Evolutionary conservation across 2,888 invertebrate species (phyloP), one percentile per base, ranked within the genome.

Genomic region (Siphlonurus alternatus): DNA sequence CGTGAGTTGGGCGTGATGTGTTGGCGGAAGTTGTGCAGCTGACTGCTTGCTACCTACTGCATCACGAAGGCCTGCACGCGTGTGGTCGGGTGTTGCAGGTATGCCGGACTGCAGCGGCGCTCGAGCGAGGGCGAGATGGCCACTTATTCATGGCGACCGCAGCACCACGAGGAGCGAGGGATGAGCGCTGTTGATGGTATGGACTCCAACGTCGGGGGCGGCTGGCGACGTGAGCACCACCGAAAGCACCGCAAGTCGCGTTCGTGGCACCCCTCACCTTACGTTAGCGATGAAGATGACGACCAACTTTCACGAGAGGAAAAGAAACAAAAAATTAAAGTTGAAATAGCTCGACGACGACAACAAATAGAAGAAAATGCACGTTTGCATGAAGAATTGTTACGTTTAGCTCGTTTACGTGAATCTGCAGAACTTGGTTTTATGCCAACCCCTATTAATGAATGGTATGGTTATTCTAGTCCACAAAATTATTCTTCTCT

Each of bases 271-370:
- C 78, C 79, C 10, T 79, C 79, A 5, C 78, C 78, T 5, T 78
- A 77, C 67, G 77, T 75, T 62, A 76, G 76, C 63, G 76, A 76
- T 65, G 76, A 74, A 59, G 77, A 77, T 62, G 80, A 81, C 65
- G 81, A 82, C 67, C 73, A 76, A 61, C 70, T 79, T 67, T 76
- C 75, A 22, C 72, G 81, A 56, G 83, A 84, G 69, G 79, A 80
- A 69, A 80, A 81, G 70, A 80, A 81, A 71, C 76, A 78, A 53
- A 76, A 80, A 68, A 78, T 84, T 65, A 81, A 81, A 68, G 79
- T 79, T 59, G 84, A 84, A 71, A 82, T 85, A 66, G 81, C 81
- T 15, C 74, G 80, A 63, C 74, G 84, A n/a, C 76, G 81, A 59
- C 78, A 79, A 68, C 80, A 82, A 69, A 77, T 84, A 65, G 81